Percentiles rank a stretch among this genome's conserved stretches.
Conservation (phyloP, 2,113 vertebrate species). For the Pedionomus torquatus region DNA sequence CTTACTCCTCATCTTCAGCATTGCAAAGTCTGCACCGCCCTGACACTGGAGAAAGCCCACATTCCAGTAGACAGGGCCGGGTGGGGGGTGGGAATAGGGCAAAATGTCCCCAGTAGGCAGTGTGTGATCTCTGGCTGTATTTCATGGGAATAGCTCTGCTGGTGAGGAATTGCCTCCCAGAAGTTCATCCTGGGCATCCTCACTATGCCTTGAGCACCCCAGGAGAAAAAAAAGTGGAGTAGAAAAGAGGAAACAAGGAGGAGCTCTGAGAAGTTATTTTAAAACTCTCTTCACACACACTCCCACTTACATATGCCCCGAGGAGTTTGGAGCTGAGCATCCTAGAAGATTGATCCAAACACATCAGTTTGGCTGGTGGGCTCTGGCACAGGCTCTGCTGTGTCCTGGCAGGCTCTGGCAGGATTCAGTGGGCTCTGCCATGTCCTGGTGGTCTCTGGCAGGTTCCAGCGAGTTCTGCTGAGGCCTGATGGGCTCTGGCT, state of each 20-base stretch:
- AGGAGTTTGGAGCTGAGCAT: not conserved
- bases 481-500: too few relatives aligned
- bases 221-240: not conserved
- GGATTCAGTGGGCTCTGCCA: too few relatives aligned
- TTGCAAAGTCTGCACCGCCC: rapidly evolving
- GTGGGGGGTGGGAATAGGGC: not conserved
- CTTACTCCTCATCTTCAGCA: rapidly evolving
- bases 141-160: not conserved
- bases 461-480: too few relatives aligned
- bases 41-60: rapidly evolving
- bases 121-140: rapidly evolving
- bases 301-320: not conserved
- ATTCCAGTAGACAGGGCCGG: not conserved
- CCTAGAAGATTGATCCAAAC: not conserved
- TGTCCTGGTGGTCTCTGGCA: too few relatives aligned
- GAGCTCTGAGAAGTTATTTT: not conserved
- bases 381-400: too few relatives aligned
- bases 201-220: rapidly evolving
- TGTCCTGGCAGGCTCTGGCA: too few relatives aligned
- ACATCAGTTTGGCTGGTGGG: too few relatives aligned
- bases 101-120: rapidly evolving
- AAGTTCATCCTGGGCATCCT: not conserved
- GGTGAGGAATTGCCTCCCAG: not conserved
- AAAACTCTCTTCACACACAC: not conserved
- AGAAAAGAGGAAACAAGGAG: not conserved